Percentiles rank a stretch among this genome's conserved stretches.
Evolutionary conservation across 1,140 invertebrate genomes (phyloP).

Genomic region (Macrotrachela quadricornifera): DNA sequence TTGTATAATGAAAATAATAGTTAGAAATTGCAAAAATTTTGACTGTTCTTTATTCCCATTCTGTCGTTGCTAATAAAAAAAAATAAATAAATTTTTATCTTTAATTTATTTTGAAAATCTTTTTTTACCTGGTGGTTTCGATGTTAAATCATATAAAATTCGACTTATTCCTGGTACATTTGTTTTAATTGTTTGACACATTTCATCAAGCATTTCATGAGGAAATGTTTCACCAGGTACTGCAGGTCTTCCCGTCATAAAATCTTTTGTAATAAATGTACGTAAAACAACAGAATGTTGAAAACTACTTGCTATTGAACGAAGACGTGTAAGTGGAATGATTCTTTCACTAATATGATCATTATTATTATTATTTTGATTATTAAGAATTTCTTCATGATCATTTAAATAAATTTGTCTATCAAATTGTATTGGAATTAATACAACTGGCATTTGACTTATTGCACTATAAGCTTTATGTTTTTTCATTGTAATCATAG

Average conservation of each 20-base stretch:
- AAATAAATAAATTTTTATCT: no score
- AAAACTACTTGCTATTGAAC: no score
- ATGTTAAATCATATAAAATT: slow-evolving; percentile 85
- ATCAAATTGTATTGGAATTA: slow-evolving; percentile 49
- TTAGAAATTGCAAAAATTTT: no score
- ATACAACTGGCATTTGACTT: slow-evolving; percentile 87
- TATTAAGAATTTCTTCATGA: slow-evolving; percentile 53
- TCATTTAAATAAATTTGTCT: slow-evolving; percentile 40
- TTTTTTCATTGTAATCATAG: slow-evolving; percentile 14
- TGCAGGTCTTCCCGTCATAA: slow-evolving; percentile 91
- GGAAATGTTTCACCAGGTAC: slow-evolving; percentile 63
- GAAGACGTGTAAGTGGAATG: no score
- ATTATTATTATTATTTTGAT: no score
- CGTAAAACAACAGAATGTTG: slow-evolving; percentile 79
- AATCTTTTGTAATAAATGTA: slow-evolving; percentile 86
- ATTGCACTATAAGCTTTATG: slow-evolving; percentile 35
- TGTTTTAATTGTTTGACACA: slow-evolving; percentile 14
- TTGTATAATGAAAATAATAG: no score
- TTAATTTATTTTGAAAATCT: no score
- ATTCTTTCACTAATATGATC: no score
- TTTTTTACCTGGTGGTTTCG: slow-evolving; percentile 86
- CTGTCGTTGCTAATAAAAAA: no score
- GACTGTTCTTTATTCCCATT: no score
- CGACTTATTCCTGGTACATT: slow-evolving; percentile 70
- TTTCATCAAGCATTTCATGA: slow-evolving; percentile 15